These are phyloP conservation scores for Corythoichthys intestinalis DNA, from an alignment of 2,113 vertebrate species.

Conservation along the genomic window DNA sequence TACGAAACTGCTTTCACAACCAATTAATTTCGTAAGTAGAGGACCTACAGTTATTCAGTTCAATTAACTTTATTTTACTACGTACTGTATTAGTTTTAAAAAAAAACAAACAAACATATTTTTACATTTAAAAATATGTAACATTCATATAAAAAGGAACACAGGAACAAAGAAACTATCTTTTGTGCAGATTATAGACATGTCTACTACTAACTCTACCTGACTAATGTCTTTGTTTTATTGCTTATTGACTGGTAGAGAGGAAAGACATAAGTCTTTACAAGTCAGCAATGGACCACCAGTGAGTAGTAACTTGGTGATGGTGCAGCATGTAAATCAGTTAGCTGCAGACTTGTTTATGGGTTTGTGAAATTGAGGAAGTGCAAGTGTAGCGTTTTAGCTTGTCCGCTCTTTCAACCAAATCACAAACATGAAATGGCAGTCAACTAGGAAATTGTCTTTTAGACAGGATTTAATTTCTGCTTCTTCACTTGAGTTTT, in stretches of 20 bases:
- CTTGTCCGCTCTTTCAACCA: neutral
- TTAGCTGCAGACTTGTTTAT: neutral
- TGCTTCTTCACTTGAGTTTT: neutral
- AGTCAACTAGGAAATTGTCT: neutral
- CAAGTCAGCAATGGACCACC: neutral
- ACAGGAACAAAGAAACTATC: too few relatives aligned
- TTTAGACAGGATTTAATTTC: neutral
- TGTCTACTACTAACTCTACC: neutral
- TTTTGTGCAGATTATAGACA: neutral
- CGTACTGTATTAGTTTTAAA: too few relatives aligned
- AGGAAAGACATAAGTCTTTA: neutral
- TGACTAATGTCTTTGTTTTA: neutral
- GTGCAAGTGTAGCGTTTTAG: neutral
- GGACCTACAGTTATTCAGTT: too few relatives aligned
- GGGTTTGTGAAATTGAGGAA: neutral
- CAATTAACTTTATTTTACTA: too few relatives aligned
- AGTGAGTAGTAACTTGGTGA: neutral
- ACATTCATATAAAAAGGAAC: too few relatives aligned
- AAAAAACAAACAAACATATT: too few relatives aligned
- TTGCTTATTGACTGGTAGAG: neutral
- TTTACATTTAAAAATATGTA: too few relatives aligned
- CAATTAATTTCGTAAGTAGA: too few relatives aligned
- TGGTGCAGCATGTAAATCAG: constrained; percentile 3
- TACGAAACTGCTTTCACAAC: too few relatives aligned
- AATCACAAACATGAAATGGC: neutral